Percentiles rank a stretch among this genome's conserved stretches.
phyloP scores from a whole-genome alignment of 2,797 vertebrate species.

The Crax fasciolata region DNA sequence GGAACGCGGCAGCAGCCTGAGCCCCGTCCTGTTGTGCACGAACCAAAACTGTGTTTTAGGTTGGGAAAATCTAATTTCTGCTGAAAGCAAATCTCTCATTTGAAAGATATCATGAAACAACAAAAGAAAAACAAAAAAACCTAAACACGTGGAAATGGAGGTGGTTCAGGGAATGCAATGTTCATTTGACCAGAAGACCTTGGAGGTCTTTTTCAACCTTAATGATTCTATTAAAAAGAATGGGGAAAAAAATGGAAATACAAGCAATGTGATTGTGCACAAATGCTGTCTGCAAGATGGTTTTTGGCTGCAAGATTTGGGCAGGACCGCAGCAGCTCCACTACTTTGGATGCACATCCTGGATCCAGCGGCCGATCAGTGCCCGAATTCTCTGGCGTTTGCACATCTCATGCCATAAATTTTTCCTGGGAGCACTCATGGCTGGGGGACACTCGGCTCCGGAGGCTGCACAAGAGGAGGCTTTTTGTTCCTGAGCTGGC shows the following conservation, averaged over 20 bases:
- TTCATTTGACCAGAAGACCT: background rate
- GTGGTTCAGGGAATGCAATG: too few species aligned
- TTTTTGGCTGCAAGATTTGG: too few species aligned
- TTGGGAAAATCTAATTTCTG: background rate
- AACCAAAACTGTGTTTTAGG: background rate
- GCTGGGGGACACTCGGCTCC: background rate
- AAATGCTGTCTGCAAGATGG: background rate
- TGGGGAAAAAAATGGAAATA: background rate
- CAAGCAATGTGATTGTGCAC: background rate
- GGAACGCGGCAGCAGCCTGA: background rate
- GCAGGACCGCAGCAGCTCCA: too few species aligned
- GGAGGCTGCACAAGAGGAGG: slow-evolving; percentile 55
- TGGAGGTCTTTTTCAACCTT: too few species aligned
- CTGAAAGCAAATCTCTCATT: background rate
- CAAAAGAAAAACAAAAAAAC: background rate
- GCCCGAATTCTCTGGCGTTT: background rate
- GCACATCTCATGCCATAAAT: slow-evolving; percentile 48
- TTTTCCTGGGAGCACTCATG: slow-evolving; percentile 19
- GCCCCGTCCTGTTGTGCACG: fast-evolving
- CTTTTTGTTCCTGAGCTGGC: slow-evolving; percentile 45
- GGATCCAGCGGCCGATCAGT: background rate
- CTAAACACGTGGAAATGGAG: background rate
- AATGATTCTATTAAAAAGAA: background rate
- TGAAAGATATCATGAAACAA: background rate
- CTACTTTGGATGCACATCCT: background rate